Percentiles rank a stretch among this genome's conserved stretches.
These are phyloP conservation scores for Homarus americanus DNA, from an alignment of 1,140 invertebrate species.

Conservation along the genomic window DNA sequence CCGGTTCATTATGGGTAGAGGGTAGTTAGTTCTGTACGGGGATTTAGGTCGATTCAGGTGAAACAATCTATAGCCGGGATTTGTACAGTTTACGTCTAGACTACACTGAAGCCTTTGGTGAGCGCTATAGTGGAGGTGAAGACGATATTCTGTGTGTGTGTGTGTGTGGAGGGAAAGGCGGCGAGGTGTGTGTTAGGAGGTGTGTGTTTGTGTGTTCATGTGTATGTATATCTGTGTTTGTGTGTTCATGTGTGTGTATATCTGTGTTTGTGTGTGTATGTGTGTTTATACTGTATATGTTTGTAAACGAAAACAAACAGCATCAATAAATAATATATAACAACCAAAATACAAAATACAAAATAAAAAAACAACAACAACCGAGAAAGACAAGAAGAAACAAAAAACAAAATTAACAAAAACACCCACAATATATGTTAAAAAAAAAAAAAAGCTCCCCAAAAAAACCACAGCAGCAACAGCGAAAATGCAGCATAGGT, in stretches of 20 bases:
- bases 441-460: too few relatives aligned
- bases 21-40: neutral
- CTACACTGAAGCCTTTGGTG: neutral
- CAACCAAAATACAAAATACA: neutral
- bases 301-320: too few relatives aligned
- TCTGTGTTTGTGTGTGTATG: too few relatives aligned
- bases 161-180: too few relatives aligned
- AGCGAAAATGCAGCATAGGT: neutral
- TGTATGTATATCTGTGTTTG: too few relatives aligned
- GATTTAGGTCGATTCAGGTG: constrained; percentile 29
- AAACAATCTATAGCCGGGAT: constrained; percentile 24
- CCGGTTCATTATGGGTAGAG: too few relatives aligned
- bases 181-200: neutral
- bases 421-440: too few relatives aligned
- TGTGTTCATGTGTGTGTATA: too few relatives aligned
- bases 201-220: neutral
- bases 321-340: too few relatives aligned
- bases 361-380: too few relatives aligned
- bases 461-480: neutral
- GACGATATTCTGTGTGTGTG: neutral
- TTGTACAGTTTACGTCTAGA: constrained; percentile 27
- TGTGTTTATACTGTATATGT: neutral
- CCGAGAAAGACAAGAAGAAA: too few relatives aligned
- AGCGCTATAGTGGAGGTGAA: neutral
- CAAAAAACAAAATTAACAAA: too few relatives aligned